Conservation (phyloP, 2,113 vertebrate genomes). For the Marcusenius ussheri region DNA sequence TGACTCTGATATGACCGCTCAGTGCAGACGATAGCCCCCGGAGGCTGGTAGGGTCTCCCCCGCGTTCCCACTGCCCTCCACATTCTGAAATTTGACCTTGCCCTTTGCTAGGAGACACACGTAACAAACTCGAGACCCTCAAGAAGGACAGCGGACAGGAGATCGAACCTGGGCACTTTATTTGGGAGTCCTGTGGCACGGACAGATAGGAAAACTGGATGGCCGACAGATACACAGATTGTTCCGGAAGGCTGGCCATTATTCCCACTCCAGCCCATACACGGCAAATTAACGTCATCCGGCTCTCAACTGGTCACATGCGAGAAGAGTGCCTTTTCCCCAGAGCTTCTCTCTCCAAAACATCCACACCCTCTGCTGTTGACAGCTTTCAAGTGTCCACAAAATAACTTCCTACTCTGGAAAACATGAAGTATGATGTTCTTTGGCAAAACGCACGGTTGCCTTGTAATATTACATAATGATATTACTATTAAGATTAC, state of each 20-base stretch:
- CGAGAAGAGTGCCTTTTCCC: not conserved
- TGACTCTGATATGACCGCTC: constrained; percentile 64
- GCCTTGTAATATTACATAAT: not conserved
- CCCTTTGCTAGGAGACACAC: not conserved
- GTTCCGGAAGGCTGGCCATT: not conserved
- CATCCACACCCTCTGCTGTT: not conserved
- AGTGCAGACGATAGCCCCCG: not conserved
- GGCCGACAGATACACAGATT: not conserved
- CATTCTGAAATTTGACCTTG: not conserved
- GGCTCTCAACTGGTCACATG: not conserved
- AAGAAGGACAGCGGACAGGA: not conserved
- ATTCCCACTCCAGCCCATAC: not conserved
- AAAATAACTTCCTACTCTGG: not conserved
- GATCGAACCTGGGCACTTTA: not conserved
- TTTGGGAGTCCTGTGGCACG: not conserved
- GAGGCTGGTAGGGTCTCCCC: not conserved
- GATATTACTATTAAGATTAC: not conserved
- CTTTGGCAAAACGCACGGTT: not conserved
- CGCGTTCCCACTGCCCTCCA: not conserved
- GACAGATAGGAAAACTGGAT: not conserved
- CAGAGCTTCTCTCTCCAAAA: not conserved
- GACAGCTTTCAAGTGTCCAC: not conserved
- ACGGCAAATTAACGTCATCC: not conserved
- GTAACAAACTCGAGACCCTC: not conserved
- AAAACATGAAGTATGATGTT: not conserved